Conservation (phyloP, 2,113 vertebrate genomes). For the Panthera tigris region DNA sequence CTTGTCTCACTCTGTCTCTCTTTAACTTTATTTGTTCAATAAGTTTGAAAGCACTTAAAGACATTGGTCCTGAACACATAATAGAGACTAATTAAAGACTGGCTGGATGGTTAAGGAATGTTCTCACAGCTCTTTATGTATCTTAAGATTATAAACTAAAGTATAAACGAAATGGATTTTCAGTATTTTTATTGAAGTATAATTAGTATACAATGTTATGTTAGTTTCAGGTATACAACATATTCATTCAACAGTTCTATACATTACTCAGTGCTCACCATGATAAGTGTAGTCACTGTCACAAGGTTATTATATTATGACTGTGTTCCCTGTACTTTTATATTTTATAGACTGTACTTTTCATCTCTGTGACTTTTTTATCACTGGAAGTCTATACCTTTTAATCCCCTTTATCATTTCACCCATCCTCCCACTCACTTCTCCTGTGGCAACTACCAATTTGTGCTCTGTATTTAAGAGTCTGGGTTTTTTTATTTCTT, state of each 20-base stretch:
- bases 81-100: neutral
- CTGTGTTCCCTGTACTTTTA: no score
- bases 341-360: neutral
- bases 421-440: neutral
- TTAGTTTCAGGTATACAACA: no score
- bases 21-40: conserved; percentile 10
- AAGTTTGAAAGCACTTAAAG: neutral
- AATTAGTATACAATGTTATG: no score
- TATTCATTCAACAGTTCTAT: no score
- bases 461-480: neutral
- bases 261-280: neutral
- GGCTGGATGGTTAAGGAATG: neutral
- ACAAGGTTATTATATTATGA: no score
- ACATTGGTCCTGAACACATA: neutral
- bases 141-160: neutral
- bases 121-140: neutral
- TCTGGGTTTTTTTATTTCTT: neutral
- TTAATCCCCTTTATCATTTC: neutral
- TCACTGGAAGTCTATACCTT: neutral
- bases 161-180: neutral
- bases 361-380: neutral
- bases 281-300: neutral
- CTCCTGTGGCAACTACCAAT: neutral
- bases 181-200: neutral
- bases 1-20: neutral